Percentiles rank a stretch among this genome's conserved stretches.
Conservation (phyloP, 2,113 vertebrate species). For the Caranx ignobilis region DNA sequence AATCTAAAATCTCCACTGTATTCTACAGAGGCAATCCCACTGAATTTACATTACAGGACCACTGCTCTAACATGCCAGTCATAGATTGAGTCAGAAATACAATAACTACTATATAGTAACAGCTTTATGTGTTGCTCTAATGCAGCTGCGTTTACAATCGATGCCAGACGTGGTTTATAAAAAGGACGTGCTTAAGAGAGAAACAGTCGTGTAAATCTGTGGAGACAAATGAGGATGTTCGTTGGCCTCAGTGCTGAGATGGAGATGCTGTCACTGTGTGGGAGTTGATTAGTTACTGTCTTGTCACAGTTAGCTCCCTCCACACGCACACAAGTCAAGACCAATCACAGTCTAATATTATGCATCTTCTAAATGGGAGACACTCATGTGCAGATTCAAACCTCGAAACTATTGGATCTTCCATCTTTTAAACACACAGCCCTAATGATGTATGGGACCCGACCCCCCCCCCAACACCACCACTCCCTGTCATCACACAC, state of each 20-base stretch:
- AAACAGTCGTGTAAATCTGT: conserved; percentile 76
- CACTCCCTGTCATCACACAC: not conserved
- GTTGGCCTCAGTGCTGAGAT: conserved; percentile 87
- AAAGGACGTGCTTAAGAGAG: not conserved
- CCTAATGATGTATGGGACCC: not conserved
- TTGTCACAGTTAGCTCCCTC: conserved; percentile 84
- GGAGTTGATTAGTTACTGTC: conserved; percentile 92
- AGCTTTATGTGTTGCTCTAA: too few species aligned
- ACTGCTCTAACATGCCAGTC: too few species aligned
- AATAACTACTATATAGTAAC: too few species aligned
- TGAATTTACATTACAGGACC: too few species aligned
- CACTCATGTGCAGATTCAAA: not conserved
- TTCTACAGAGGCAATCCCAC: too few species aligned
- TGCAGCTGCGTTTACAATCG: not conserved
- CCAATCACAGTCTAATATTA: conserved; percentile 10
- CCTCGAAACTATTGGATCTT: conserved; percentile 1
- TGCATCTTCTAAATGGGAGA: not conserved
- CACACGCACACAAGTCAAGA: conserved; percentile 1
- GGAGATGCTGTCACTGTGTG: conserved; percentile 87
- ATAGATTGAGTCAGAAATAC: too few species aligned
- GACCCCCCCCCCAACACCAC: too few species aligned
- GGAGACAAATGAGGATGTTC: conserved; percentile 91
- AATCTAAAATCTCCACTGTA: too few species aligned
- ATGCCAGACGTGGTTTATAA: not conserved
- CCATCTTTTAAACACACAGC: conserved; percentile 12